A percentile compares a stretch with the other conserved stretches of the same genome.
Evolutionary conservation across 2,888 invertebrate genomes (phyloP).

Genomic region (Orthonevra nobilis): DNA sequence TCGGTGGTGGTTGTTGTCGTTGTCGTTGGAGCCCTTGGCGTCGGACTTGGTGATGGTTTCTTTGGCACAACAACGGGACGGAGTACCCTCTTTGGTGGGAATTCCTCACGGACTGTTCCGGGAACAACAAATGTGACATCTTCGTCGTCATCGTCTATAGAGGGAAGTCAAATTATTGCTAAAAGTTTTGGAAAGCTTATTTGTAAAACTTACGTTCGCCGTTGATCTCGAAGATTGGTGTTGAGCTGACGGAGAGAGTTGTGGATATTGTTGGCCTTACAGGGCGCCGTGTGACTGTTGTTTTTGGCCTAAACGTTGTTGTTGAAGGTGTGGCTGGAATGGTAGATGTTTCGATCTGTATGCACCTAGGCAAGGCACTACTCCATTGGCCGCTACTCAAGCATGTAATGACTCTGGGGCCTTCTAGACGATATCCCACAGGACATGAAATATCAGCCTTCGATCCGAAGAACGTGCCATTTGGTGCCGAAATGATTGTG

Average conservation of each 20-base stretch:
- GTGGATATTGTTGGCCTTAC: slow-evolving; percentile 74
- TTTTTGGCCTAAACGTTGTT: slow-evolving; percentile 78
- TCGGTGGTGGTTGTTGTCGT: slow-evolving; percentile 62
- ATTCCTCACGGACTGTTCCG: slow-evolving; percentile 80
- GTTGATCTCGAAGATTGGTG: slow-evolving; percentile 76
- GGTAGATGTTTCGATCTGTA: slow-evolving; percentile 83
- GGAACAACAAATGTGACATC: slow-evolving; percentile 78
- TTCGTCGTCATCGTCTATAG: slow-evolving; percentile 77
- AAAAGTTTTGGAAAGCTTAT: neutral
- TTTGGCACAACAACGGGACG: slow-evolving; percentile 77
- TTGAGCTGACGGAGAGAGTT: slow-evolving; percentile 74
- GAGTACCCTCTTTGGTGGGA: slow-evolving; percentile 79
- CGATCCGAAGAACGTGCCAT: slow-evolving; percentile 86
- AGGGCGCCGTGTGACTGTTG: slow-evolving; percentile 77
- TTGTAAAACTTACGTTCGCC: slow-evolving; percentile 75
- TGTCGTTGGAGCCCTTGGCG: slow-evolving; percentile 79
- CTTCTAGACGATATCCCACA: slow-evolving; percentile 85
- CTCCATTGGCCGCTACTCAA: slow-evolving; percentile 90
- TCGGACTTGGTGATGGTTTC: slow-evolving; percentile 77
- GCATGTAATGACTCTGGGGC: slow-evolving; percentile 86
- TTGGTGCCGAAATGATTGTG: slow-evolving; percentile 83
- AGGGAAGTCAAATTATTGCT: neutral
- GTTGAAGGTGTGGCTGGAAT: slow-evolving; percentile 74
- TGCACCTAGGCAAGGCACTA: slow-evolving; percentile 87
- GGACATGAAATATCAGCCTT: slow-evolving; percentile 88